Base-by-base conservation (phyloP, 2,113 vertebrate genomes). In the Polyodon spathula region DNA sequence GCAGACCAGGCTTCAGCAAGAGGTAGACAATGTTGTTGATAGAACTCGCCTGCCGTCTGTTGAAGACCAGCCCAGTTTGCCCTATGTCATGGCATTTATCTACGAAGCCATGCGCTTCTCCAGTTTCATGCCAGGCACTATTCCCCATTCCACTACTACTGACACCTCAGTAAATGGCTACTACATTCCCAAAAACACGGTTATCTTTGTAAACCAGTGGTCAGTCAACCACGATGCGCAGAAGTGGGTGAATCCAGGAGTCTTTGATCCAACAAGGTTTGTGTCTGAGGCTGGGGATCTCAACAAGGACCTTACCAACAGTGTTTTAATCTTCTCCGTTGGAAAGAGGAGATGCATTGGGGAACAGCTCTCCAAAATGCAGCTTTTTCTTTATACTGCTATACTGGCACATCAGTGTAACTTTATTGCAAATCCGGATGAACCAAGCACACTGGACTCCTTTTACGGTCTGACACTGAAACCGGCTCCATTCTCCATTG, bases 121-220 rank as follows among this genome's bases (percentile, higher is more conserved):
- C 67, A 95, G 93, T 74, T 97, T 98, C 12, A 11, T 94, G 66
- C 94, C 96, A 0, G 61, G 97, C 53, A 98, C 96, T 52, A 97
- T 99, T 71, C 96, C 96, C 0, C 96, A 99, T 0, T 81, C 85
- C 72, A 95, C 95, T 41, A 91, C 85, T 0, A 56, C 68, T 0
- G 84, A 92, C 68, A 86, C 95, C 54, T 84, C 83, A 56, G 62
- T 99, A 53, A 78, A 85, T 77, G 95, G 92, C 71, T 94, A 93
- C 79, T 68, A 72, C 73, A 84, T 99, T 58, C 92, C 93, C 56
- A 97, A 96, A 78, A 77, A 91, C 79, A 97, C 93, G 0, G 90
- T 98, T 9, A 54, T 99, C 66, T 98, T 99, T 60, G 64, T 99
- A 56, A 99, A 97, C 67, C 96, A 99, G 71, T 97, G 94, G 93